Evolutionary conservation across 2,797 vertebrate species (phyloP).

Genomic region (Cuniculus paca): DNA sequence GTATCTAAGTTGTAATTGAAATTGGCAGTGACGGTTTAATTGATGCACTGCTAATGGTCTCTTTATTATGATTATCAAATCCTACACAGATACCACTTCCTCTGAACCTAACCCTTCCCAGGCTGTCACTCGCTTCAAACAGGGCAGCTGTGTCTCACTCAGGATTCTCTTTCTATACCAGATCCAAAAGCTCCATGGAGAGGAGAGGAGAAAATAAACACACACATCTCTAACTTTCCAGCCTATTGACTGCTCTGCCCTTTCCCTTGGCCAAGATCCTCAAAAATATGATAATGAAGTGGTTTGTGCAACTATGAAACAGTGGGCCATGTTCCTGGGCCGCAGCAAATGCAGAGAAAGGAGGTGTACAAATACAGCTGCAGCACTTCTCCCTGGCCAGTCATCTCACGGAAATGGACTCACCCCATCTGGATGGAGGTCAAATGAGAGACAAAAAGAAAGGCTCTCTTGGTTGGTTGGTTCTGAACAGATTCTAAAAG

Average conservation of each 20-base stretch:
- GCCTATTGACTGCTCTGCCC: conserved; percentile 22
- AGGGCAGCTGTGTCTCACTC: conserved; percentile 39
- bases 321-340: neutral
- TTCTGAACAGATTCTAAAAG: neutral
- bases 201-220: conserved; percentile 59
- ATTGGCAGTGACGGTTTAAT: conserved; percentile 84
- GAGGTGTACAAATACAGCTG: conserved; percentile 52
- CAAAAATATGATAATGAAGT: conserved; percentile 73
- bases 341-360: neutral
- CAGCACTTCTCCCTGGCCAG: neutral
- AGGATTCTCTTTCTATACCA: conserved; percentile 36
- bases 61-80: conserved; percentile 81
- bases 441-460: conserved; percentile 39
- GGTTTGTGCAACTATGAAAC: conserved; percentile 6
- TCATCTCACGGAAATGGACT: conserved; percentile 28
- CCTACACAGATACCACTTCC: conserved; percentile 45
- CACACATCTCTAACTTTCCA: conserved; percentile 52
- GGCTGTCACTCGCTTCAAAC: neutral
- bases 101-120: neutral
- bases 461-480: neutral
- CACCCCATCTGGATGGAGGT: conserved; percentile 14
- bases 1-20: conserved; percentile 85
- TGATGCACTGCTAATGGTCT: conserved; percentile 83
- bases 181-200: neutral
- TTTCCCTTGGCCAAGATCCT: conserved; percentile 52